Evolutionary conservation across 2,113 vertebrate species (phyloP).

Genomic region (Pedetes capensis): DNA sequence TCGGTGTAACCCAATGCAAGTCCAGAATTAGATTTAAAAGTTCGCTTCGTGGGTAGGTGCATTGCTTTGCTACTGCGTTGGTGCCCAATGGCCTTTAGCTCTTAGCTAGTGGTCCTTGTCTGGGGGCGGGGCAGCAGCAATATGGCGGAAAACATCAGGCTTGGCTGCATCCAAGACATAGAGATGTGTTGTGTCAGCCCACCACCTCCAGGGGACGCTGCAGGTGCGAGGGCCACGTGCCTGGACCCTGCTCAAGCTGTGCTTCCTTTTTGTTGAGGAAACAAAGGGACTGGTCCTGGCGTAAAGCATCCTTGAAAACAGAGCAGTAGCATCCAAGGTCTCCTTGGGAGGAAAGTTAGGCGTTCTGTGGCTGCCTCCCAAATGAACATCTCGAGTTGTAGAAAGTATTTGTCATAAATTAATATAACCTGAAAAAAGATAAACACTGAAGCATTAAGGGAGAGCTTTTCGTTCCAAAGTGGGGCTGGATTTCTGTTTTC

Average conservation of each 20-base stretch:
- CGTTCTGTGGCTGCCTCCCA: neutral
- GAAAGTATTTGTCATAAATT: neutral
- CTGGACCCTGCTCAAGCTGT: neutral
- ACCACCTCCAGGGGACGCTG: neutral
- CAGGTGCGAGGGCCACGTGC: rapidly evolving
- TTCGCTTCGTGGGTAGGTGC: no score
- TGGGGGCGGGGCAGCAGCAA: rapidly evolving
- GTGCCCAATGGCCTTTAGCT: rapidly evolving
- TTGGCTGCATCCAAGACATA: no score
- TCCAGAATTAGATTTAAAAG: rapidly evolving
- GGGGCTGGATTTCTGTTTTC: neutral
- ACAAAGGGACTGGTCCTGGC: conserved; percentile 41
- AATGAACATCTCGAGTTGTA: neutral
- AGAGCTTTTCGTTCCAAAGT: neutral
- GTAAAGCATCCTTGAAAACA: neutral
- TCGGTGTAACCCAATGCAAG: rapidly evolving
- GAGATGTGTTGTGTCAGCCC: no score
- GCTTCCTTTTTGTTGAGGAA: conserved; percentile 32
- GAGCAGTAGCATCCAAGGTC: neutral
- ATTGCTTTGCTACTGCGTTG: rapidly evolving
- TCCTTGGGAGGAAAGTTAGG: no score
- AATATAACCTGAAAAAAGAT: neutral
- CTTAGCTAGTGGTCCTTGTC: neutral
- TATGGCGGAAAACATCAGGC: no score
- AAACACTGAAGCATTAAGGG: neutral